A percentile compares a stretch with the other conserved stretches of the same genome.
phyloP scores from a whole-genome alignment of 1,140 invertebrate species.

The Drosophila sp. region DNA sequence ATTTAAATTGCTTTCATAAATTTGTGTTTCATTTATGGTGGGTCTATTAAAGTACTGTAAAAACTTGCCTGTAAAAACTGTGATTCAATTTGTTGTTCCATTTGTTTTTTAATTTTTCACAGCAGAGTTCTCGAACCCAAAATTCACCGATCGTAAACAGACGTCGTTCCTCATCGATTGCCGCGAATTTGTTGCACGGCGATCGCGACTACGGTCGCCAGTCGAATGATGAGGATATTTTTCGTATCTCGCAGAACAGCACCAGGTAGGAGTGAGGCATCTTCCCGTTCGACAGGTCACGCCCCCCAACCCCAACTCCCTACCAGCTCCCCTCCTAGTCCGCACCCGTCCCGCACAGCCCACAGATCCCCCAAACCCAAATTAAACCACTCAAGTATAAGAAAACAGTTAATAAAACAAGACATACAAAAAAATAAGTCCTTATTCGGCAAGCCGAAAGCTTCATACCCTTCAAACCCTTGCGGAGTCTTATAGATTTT shows the following conservation, averaged over 20 bases:
- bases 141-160: slow-evolving; percentile 74
- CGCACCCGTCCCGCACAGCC: background rate
- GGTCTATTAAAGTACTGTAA: too few species aligned
- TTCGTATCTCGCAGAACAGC: slow-evolving; percentile 54
- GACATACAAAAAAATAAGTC: background rate
- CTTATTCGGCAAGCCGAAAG: background rate
- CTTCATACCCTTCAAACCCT: background rate
- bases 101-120: background rate
- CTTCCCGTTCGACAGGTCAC: background rate
- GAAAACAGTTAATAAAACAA: background rate
- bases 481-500: background rate
- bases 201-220: slow-evolving; percentile 50
- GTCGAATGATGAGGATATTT: slow-evolving; percentile 41
- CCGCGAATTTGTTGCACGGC: slow-evolving; percentile 58
- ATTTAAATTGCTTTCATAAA: too few species aligned
- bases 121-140: slow-evolving; percentile 59
- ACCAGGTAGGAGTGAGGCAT: slow-evolving; percentile 39
- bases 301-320: background rate
- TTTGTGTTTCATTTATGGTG: too few species aligned
- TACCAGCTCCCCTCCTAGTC: background rate
- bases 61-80: too few species aligned
- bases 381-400: background rate
- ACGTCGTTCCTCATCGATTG: slow-evolving; percentile 75
- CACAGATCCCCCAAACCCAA: background rate
- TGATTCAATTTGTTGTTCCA: too few species aligned